Base-by-base conservation (phyloP, 2,113 vertebrate genomes). In the Crotalus tigris region DNA sequence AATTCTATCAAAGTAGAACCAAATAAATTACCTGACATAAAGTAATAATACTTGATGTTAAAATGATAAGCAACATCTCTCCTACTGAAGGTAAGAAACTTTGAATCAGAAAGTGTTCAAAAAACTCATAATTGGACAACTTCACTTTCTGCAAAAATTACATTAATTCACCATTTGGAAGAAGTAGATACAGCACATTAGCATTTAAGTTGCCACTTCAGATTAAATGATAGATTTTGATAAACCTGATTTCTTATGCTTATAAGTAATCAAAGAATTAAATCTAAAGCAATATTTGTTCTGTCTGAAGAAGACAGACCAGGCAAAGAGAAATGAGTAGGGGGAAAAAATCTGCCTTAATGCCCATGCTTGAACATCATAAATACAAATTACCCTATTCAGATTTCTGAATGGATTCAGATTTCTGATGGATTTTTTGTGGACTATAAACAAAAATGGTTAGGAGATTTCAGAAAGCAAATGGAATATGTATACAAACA, bases 131-230 rank as follows among this genome's bases (percentile, higher is more conserved):
- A 98, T 97, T 97, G 97, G 97, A 96, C 97, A 98, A 97, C 96
- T 98, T 97, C 96, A 95, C 97, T 98, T 98, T 97, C 97, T 98
- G 96, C 97, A 98, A 97, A 97, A 98, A 98, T 98, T 96, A 96
- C 97, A 98, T 98, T 98, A 98, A 98, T 98, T 97, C 97, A 97
- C 97, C 98, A 98, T 98, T 98, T 98, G 98, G 97, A 98, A 97
- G 96, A 95, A 97, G 96, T 95, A 97, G 97, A 97, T 97, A 97
- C 96, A 96, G 97, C 97, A 96, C 96, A 97, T 88, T 96, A 97
- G 97, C 96, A 97, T 97, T 97, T 97, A 98, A 98, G 97, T 97
- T 97, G 95, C 97, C 97, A 97, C 96, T 98, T 97, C 96, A 97
- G 96, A 97, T 97, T 97, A 97, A 98, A 98, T 98, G 98, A 97